Conservation (phyloP, 2,113 vertebrate genomes). For the Ictidomys tridecemlineatus region DNA sequence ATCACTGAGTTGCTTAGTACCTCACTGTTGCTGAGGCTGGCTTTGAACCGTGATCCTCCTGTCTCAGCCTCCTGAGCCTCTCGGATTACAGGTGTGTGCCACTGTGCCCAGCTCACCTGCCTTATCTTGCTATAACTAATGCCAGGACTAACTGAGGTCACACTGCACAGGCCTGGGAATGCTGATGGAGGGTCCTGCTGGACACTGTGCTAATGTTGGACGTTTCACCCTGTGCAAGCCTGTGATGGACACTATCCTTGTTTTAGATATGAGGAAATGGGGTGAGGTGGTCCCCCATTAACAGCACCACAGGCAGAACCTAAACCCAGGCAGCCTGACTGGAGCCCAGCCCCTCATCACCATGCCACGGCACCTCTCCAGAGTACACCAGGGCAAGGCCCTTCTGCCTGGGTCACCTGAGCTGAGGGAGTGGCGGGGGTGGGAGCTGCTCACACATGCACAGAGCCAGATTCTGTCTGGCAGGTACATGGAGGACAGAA, state of each 20-base stretch:
- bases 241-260: neutral
- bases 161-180: fast-evolving
- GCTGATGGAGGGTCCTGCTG: neutral
- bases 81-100: too few species aligned
- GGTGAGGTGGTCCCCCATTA: too few species aligned
- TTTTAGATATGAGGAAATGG: neutral
- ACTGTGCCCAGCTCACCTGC: neutral
- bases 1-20: too few species aligned
- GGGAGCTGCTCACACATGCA: neutral
- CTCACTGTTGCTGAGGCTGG: too few species aligned
- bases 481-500: neutral
- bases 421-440: neutral
- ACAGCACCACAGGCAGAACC: neutral
- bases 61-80: too few species aligned
- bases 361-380: fast-evolving
- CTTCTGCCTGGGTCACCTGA: neutral
- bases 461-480: neutral
- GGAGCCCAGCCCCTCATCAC: neutral
- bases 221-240: too few species aligned
- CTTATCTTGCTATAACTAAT: neutral
- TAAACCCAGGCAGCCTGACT: neutral
- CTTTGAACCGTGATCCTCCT: too few species aligned
- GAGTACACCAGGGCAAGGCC: neutral
- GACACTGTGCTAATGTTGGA: neutral
- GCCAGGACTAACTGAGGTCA: neutral